Conservation (phyloP, 2,797 vertebrate species). For the Emydoidea blandingii region DNA sequence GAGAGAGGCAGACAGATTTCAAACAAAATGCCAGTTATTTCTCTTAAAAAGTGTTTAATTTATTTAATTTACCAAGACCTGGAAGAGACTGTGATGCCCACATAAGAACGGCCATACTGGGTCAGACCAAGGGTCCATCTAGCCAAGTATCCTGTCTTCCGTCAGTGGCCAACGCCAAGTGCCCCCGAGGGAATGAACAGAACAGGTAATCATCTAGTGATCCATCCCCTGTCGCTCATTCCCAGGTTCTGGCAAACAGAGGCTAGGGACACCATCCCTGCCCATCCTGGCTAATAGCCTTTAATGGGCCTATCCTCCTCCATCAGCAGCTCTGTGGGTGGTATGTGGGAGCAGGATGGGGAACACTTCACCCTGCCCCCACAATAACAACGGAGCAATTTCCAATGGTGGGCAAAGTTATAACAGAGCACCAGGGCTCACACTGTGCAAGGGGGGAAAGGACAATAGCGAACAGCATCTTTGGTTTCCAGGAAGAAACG, state of each 20-base stretch:
- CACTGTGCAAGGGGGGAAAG: too few relatives aligned
- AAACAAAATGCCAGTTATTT: fast-evolving
- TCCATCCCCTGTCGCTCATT: too few relatives aligned
- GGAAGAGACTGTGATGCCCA: not conserved
- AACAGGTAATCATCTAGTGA: too few relatives aligned
- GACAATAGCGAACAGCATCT: too few relatives aligned
- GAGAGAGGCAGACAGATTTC: not conserved
- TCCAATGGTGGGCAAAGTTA: not conserved
- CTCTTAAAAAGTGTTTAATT: fast-evolving
- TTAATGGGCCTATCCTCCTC: not conserved
- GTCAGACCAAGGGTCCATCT: too few relatives aligned
- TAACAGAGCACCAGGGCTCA: fast-evolving
- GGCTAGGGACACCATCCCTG: too few relatives aligned
- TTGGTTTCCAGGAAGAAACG: not conserved
- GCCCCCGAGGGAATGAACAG: too few relatives aligned
- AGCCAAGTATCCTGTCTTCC: too few relatives aligned
- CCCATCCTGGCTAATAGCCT: too few relatives aligned
- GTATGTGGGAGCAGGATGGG: not conserved
- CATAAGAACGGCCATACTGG: too few relatives aligned
- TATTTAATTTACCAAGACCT: not conserved
- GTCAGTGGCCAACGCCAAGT: too few relatives aligned
- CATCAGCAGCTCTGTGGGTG: fast-evolving
- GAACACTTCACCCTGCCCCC: slow-evolving; percentile 2
- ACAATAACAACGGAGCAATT: not conserved
- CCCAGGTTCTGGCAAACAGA: too few relatives aligned